Evolutionary conservation across 2,888 invertebrate species (phyloP).

Genomic region (Cactoblastis cactorum): DNA sequence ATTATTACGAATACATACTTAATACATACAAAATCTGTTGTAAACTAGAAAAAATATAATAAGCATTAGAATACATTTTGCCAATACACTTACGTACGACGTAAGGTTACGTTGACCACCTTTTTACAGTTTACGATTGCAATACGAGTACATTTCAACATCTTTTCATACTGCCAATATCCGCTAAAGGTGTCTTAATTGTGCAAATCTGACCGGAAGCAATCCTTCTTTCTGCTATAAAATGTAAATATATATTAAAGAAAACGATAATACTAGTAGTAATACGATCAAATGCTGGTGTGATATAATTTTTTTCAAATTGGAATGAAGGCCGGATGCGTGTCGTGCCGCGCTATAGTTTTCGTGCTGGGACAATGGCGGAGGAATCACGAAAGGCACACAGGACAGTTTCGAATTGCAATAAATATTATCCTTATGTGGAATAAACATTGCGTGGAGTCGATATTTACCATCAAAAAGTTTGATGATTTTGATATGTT

Average conservation of each 20-base stretch:
- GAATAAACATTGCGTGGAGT: constrained; percentile 39
- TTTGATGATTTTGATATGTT: too few relatives aligned
- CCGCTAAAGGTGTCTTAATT: constrained; percentile 37
- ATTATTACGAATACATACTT: too few relatives aligned
- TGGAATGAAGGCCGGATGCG: constrained; percentile 51
- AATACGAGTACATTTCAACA: neutral
- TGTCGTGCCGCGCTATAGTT: constrained; percentile 45
- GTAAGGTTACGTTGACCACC: neutral
- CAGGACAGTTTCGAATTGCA: constrained; percentile 71
- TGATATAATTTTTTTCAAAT: constrained; percentile 26
- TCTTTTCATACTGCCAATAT: constrained; percentile 30
- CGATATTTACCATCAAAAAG: neutral
- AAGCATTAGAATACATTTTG: neutral
- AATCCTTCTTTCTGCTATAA: constrained; percentile 25
- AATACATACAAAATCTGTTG: too few relatives aligned
- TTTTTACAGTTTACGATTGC: neutral
- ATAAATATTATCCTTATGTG: constrained; percentile 69
- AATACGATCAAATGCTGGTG: constrained; percentile 1
- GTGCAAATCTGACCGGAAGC: constrained; percentile 45
- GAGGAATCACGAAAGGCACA: constrained; percentile 58
- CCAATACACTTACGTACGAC: too few relatives aligned
- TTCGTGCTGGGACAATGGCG: constrained; percentile 51
- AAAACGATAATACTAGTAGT: neutral
- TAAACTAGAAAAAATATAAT: too few relatives aligned
- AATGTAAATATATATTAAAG: neutral